Conservation (phyloP, 1,140 invertebrate genomes). For the Dendroctonus ponderosae region DNA sequence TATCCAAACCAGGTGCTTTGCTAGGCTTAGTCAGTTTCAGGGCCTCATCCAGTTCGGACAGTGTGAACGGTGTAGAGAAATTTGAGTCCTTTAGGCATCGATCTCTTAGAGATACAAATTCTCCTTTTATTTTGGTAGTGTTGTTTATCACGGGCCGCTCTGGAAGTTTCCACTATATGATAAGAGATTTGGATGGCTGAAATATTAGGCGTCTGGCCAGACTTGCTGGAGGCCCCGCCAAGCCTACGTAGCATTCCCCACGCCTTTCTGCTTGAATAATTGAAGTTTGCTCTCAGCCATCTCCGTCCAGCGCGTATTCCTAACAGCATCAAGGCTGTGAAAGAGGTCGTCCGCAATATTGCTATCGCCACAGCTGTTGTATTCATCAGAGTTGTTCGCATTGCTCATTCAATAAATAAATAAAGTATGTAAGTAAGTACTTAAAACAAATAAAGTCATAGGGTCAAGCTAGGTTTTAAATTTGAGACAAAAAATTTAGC, state of each 20-base stretch:
- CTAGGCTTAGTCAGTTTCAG: too few species aligned
- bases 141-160: conserved; percentile 1
- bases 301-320: background rate
- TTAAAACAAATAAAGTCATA: too few species aligned
- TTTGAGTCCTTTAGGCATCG: too few species aligned
- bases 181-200: conserved; percentile 11
- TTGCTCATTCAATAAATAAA: too few species aligned
- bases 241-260: conserved; percentile 2
- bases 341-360: background rate
- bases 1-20: conserved; percentile 8
- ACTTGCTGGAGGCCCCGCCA: conserved; percentile 8
- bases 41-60: too few species aligned
- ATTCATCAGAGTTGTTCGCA: too few species aligned
- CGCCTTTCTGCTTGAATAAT: conserved; percentile 7
- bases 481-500: too few species aligned
- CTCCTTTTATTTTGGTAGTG: conserved; percentile 1
- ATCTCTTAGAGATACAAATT: background rate
- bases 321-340: too few species aligned
- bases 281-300: conserved; percentile 1
- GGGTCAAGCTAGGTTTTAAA: too few species aligned
- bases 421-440: too few species aligned
- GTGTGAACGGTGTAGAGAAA: too few species aligned
- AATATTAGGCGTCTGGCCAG: conserved; percentile 8
- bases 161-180: too few species aligned
- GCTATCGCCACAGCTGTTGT: background rate